Percentiles rank a stretch among this genome's conserved stretches.
These are phyloP conservation scores for Hemiprocne comata DNA, from an alignment of 2,113 vertebrate genomes.

Conservation along the genomic window DNA sequence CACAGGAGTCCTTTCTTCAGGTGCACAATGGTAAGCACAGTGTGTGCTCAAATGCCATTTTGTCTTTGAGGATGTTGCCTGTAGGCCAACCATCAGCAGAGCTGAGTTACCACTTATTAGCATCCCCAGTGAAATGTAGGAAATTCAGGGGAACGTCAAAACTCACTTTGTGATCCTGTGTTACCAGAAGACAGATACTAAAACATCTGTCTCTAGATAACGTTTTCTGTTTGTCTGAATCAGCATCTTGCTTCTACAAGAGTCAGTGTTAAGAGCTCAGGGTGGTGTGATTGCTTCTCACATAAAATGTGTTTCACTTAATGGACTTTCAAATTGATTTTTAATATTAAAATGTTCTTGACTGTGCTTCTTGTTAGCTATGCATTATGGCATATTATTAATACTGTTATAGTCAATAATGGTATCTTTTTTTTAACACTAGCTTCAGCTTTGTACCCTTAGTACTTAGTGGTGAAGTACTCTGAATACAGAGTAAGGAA, in stretches of 20 bases:
- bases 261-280: not conserved
- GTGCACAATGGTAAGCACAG: accelerated
- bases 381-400: not conserved
- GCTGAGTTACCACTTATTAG: not conserved
- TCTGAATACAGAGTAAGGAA: constrained; percentile 11
- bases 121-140: not conserved
- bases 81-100: not conserved
- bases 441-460: not conserved
- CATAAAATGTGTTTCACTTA: not conserved
- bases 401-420: not conserved
- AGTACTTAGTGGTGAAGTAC: not conserved
- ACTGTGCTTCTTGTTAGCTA: not conserved
- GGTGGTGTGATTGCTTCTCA: not conserved
- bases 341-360: constrained; percentile 1
- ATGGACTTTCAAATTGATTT: not conserved
- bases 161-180: not conserved
- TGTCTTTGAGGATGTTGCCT: not conserved
- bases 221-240: not conserved
- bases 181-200: not conserved
- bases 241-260: not conserved
- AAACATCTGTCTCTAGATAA: not conserved
- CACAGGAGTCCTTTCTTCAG: not conserved
- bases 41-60: accelerated
- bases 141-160: not conserved
- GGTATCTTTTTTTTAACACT: not conserved